phyloP scores from a whole-genome alignment of 2,888 invertebrate genomes.

The Rhagophthalmus giganteus region DNA sequence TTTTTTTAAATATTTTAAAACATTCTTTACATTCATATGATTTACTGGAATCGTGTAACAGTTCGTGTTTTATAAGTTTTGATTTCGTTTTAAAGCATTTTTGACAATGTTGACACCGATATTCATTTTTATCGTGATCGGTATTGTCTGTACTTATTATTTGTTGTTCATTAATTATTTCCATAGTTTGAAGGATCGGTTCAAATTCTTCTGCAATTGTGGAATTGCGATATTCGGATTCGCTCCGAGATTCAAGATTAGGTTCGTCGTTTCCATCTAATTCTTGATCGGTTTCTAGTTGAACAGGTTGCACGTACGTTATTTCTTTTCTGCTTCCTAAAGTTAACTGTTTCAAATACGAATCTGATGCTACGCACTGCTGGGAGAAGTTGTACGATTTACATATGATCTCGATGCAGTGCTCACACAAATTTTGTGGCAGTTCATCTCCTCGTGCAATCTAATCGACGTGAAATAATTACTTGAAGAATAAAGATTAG shows the following conservation, averaged over 20 bases:
- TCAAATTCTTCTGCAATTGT: neutral
- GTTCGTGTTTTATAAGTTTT: conserved; percentile 20
- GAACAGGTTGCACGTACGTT: neutral
- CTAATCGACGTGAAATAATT: conserved; percentile 19
- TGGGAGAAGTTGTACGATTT: conserved; percentile 33
- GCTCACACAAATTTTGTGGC: conserved; percentile 37
- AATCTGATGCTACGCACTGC: conserved; percentile 28
- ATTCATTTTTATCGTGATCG: neutral
- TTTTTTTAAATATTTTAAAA: conserved; percentile 30
- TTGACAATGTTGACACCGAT: conserved; percentile 25
- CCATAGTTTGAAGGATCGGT: neutral
- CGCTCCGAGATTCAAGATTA: neutral
- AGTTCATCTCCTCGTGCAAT: conserved; percentile 35
- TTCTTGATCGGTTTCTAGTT: neutral
- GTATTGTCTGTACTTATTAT: no score
- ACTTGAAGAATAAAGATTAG: conserved; percentile 7
- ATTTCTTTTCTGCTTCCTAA: conserved; percentile 6
- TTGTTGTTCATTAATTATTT: no score
- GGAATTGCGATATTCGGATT: neutral
- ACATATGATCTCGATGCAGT: conserved; percentile 34
- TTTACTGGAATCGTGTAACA: conserved; percentile 12
- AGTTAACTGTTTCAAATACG: conserved; percentile 7
- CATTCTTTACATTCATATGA: conserved; percentile 35
- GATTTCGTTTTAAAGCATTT: conserved; percentile 22
- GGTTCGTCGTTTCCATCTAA: neutral